A percentile compares a stretch with the other conserved stretches of the same genome.
Conservation (phyloP, 2,888 invertebrate genomes). For the Platynereis dumerilii region DNA sequence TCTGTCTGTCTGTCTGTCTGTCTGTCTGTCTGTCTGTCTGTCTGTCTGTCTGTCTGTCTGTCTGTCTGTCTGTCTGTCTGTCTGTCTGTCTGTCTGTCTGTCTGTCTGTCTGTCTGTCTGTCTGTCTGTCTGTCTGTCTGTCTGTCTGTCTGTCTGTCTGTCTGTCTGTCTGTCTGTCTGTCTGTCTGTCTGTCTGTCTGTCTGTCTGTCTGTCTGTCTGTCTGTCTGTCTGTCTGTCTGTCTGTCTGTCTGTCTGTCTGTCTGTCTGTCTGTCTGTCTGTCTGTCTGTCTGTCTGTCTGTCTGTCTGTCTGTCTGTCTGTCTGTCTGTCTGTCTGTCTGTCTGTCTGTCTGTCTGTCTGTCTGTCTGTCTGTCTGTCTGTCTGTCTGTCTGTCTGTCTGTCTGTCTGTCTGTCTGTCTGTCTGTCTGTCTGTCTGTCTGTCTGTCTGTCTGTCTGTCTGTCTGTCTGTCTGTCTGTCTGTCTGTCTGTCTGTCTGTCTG, state of each 20-base stretch:
- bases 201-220: constrained; percentile 35
- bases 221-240: constrained; percentile 25
- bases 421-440: constrained; percentile 27
- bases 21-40: constrained; percentile 34
- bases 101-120: constrained; percentile 31
- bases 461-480: constrained; percentile 25
- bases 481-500: constrained; percentile 34
- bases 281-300: constrained; percentile 28
- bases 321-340: constrained; percentile 20
- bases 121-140: constrained; percentile 31
- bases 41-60: constrained; percentile 22
- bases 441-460: constrained; percentile 33
- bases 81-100: constrained; percentile 28
- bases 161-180: constrained; percentile 34
- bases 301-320: constrained; percentile 33
- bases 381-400: constrained; percentile 34
- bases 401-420: constrained; percentile 28
- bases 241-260: constrained; percentile 31
- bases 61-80: constrained; percentile 34
- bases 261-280: constrained; percentile 31
- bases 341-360: constrained; percentile 35
- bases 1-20: constrained; percentile 25
- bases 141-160: constrained; percentile 23
- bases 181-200: constrained; percentile 24
- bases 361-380: constrained; percentile 25